Evolutionary conservation across 2,888 invertebrate species (phyloP).

Genomic region (Euclidia mi): DNA sequence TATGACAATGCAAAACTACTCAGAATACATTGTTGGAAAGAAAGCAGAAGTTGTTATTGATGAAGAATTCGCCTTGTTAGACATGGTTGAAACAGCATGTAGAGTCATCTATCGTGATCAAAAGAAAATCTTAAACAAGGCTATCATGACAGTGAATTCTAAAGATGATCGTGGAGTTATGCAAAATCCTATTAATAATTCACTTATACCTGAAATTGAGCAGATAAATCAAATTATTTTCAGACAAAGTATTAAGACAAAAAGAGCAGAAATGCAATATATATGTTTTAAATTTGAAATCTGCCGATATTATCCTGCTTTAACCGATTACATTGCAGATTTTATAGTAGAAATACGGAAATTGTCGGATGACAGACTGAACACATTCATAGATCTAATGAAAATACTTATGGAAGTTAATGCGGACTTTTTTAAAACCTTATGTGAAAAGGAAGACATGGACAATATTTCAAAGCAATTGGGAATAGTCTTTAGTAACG

Average conservation of each 20-base stretch:
- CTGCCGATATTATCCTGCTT: conserved; percentile 64
- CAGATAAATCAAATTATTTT: conserved; percentile 32
- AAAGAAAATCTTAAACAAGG: conserved; percentile 41
- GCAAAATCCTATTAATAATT: background rate
- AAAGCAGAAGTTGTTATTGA: conserved; percentile 22
- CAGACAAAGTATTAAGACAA: conserved; percentile 41
- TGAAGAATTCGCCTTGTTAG: conserved; percentile 53
- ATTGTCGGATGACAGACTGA: conserved; percentile 53
- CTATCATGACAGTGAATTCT: conserved; percentile 22
- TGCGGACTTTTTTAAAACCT: conserved; percentile 41
- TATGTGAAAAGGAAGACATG: conserved; percentile 51
- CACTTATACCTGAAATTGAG: background rate
- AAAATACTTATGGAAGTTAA: conserved; percentile 36
- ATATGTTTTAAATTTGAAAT: conserved; percentile 54
- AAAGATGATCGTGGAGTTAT: background rate
- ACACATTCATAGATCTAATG: conserved; percentile 27
- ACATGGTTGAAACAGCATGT: conserved; percentile 54
- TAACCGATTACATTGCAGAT: conserved; percentile 60
- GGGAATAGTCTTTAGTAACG: conserved; percentile 26
- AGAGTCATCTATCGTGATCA: conserved; percentile 38
- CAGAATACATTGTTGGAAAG: conserved; percentile 6
- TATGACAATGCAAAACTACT: conserved; percentile 23
- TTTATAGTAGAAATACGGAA: conserved; percentile 57
- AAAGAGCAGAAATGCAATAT: conserved; percentile 54
- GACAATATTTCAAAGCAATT: conserved; percentile 32